Evolutionary conservation across 2,888 invertebrate species (phyloP).

Genomic region (Blastobasis adustella): DNA sequence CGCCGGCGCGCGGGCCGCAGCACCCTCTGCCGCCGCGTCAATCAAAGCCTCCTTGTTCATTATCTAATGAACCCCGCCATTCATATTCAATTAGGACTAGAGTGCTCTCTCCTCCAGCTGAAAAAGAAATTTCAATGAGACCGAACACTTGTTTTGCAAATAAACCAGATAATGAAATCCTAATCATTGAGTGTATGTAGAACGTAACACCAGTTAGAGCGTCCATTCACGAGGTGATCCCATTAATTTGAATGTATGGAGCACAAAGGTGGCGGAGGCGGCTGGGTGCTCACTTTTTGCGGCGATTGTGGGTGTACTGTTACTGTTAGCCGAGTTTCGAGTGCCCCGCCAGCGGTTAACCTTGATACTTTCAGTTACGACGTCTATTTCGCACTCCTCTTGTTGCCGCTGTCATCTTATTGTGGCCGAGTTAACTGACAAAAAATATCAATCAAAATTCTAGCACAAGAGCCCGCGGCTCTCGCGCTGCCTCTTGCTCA

Average conservation of each 20-base stretch:
- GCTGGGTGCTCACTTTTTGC: slow-evolving; percentile 57
- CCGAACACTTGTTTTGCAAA: slow-evolving; percentile 3
- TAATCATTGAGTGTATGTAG: slow-evolving; percentile 39
- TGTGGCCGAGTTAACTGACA: slow-evolving; percentile 69
- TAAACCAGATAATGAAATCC: slow-evolving; percentile 42
- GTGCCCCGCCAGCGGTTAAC: slow-evolving; percentile 60
- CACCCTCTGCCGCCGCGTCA: background rate
- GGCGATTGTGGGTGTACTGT: slow-evolving; percentile 56
- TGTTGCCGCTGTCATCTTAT: slow-evolving; percentile 71
- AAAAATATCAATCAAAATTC: slow-evolving; percentile 76
- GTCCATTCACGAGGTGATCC: slow-evolving; percentile 54
- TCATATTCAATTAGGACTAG: slow-evolving; percentile 29
- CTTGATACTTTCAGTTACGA: slow-evolving; percentile 73
- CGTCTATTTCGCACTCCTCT: slow-evolving; percentile 70
- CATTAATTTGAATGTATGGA: slow-evolving; percentile 58
- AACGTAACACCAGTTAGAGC: slow-evolving; percentile 34
- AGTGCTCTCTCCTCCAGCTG: slow-evolving; percentile 37
- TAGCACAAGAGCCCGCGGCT: slow-evolving; percentile 70
- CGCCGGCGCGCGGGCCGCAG: slow-evolving; percentile 8
- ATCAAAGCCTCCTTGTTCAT: too few relatives aligned
- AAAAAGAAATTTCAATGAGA: slow-evolving; percentile 16
- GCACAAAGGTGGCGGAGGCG: slow-evolving; percentile 51
- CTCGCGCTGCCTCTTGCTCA: slow-evolving; percentile 49
- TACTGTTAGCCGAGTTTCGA: slow-evolving; percentile 68
- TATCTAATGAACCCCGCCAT: slow-evolving; percentile 15